Base-by-base conservation (phyloP, 1,140 invertebrate species). In the Zaprionus ornatus region DNA sequence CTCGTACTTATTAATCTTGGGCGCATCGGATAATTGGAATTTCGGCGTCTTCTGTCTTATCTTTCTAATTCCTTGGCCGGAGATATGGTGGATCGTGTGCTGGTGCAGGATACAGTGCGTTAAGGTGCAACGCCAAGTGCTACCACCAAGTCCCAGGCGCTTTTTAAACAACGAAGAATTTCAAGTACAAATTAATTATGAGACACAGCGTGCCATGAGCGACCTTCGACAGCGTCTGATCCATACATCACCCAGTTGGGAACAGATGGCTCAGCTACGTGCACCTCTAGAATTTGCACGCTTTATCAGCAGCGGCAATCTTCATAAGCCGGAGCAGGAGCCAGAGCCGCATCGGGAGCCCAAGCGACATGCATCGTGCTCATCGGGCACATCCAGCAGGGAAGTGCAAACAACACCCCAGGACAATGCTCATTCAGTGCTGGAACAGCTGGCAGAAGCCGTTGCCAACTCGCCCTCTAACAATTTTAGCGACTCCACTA, bases 251-350 rank as follows among this genome's bases (percentile, higher is more conserved):
- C 65, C 65, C 37, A 35, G 19, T 10, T 74, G 71, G 71, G 25
- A 69, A 12, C 65, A 74, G 25, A 6, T 69, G 48, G 19, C 65
- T 0, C n/a, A 61, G 1, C 7, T 74, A 21, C 50, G 48, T n/a
- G 2, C 9, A 1, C 56, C 64, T 2, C 48, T 3, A 10, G n/a
- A 54, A n/a, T 68, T 74, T 54, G 64, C 64, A 2, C 56, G 32
- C 12, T 74, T 68, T 17, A 12, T 74, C 12, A 55, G 54, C 29
- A 29, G 37, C n/a, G 71, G 35, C n/a, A 25, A 21, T 25, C n/a
- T 45, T 2, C 52, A 72, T 25, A 21, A 25, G 4, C 1, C 10
- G 0, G 17, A 63, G 35, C 12, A n/a, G 27, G 13, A 5, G 9
- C 3, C 9, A 3, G 29, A 40, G 4, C 21, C 1, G 13, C 7